These are phyloP conservation scores for Torymus aiolomorphi DNA, from an alignment of 2,888 invertebrate species.

Conservation along the genomic window DNA sequence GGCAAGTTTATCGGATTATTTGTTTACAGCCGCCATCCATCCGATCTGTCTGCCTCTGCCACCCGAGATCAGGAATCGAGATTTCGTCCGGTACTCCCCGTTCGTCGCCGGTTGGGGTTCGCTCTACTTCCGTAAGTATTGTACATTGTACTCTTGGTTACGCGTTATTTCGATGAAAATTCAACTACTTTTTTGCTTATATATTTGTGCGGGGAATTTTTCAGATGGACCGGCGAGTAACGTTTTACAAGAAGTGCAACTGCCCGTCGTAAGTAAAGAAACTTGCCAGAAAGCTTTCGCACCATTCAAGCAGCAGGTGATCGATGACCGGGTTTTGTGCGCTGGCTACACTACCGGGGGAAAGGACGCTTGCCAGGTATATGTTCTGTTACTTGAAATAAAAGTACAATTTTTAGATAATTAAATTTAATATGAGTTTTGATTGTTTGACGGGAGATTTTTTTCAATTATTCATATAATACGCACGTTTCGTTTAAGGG, in stretches of 20 bases:
- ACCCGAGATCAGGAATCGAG: conserved; percentile 77
- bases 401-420: too few relatives aligned
- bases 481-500: too few relatives aligned
- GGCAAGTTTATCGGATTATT: not conserved
- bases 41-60: conserved; percentile 86
- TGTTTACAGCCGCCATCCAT: conserved; percentile 79
- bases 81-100: conserved; percentile 80
- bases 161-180: not conserved
- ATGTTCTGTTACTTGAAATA: not conserved
- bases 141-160: not conserved
- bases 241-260: conserved; percentile 81
- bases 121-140: conserved; percentile 81
- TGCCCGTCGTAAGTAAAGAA: conserved; percentile 82
- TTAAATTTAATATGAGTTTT: too few relatives aligned
- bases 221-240: conserved; percentile 83
- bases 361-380: conserved; percentile 85
- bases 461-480: too few relatives aligned
- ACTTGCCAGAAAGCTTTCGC: conserved; percentile 80
- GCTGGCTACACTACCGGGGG: conserved; percentile 82
- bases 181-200: not conserved
- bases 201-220: not conserved
- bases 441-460: too few relatives aligned
- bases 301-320: conserved; percentile 76
- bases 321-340: conserved; percentile 83
- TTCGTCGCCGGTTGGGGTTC: conserved; percentile 92